Conservation (phyloP, 1,140 invertebrate genomes). For the Ectropis grisescens region DNA sequence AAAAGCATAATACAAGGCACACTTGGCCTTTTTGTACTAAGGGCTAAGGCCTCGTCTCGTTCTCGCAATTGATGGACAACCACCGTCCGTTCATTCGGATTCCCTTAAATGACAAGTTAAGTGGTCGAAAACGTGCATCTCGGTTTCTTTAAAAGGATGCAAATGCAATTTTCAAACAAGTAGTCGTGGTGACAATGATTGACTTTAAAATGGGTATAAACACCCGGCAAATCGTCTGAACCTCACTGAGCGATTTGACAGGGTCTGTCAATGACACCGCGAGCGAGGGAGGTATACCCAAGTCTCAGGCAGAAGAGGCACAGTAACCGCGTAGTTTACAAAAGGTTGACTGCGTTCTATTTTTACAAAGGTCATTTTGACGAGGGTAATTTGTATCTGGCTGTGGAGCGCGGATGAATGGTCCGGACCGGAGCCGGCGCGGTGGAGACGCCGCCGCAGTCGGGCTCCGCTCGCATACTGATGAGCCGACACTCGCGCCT, state of each 20-base stretch:
- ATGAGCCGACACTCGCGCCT: constrained; percentile 14
- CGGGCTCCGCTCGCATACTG: constrained; percentile 31
- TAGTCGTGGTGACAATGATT: constrained; percentile 29
- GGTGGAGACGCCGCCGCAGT: constrained; percentile 10
- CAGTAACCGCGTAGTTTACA: too few species aligned
- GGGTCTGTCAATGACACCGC: too few species aligned
- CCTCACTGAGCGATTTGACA: too few species aligned
- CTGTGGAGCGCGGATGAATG: constrained; percentile 36
- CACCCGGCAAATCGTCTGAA: constrained; percentile 17
- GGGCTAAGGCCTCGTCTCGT: too few species aligned
- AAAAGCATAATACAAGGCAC: too few species aligned
- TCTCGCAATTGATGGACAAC: too few species aligned
- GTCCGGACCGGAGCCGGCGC: constrained; percentile 11
- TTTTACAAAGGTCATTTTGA: constrained; percentile 24
- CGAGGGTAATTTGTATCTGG: constrained; percentile 41
- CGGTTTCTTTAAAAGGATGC: constrained; percentile 25
- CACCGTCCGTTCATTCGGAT: constrained; percentile 1
- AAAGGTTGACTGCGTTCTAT: constrained; percentile 22
- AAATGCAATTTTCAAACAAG: constrained; percentile 23
- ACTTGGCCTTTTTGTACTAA: too few species aligned
- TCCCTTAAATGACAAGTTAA: constrained; percentile 22
- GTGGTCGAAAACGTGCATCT: constrained; percentile 19
- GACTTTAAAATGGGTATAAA: constrained; percentile 38
- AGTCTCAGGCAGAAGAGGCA: too few species aligned
- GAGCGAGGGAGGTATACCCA: too few species aligned